Base-by-base conservation (phyloP, 64 coral and sea anemone species). In the Porites lutea region DNA sequence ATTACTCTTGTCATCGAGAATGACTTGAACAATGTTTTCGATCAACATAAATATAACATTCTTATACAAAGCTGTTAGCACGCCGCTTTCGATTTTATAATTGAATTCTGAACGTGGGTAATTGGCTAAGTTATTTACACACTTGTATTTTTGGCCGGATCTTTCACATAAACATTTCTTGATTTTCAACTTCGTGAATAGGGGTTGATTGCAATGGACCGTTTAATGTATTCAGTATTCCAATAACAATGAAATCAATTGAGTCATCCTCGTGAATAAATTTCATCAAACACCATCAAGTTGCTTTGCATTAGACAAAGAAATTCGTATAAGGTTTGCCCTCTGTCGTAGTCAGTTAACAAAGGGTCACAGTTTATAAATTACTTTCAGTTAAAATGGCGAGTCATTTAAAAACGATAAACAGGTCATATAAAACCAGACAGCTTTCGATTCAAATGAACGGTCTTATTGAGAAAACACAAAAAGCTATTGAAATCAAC, bases 1-100 rank as follows among this genome's bases (percentile, higher is more conserved):
- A 82, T 82, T 19, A 82, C 79, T 82, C 37, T 82, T 82, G 79
- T 82, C 79, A 82, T 16, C 59, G 23, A 3, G 58, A 48, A 82
- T 37, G 1, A 61, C 46, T 47, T 48, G 37, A 48, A 10, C 58
- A 44, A 65, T 13, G 0, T 13, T n/a, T 46, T 59, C 47, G 15
- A 22, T 15, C n/a, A 65, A 45, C 2, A 18, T 69, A 67, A 21
- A 52, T 19, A 69, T 13, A 13, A 63, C 46, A 84, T 37, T 37
- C 27, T 37, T 37, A 37, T 37, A 37, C 5, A 55, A 37, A 63
- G 59, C 2, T 48, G 7, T 23, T 11, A 13, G 68, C 46, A 63
- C 61, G 67, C 14, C 62, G 54, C 54, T 57, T 57, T 57, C 4
- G 1, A 67, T 4, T 84, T 53, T 8, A 51, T 61, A 84, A 22